Evolutionary conservation across 2,888 invertebrate genomes (phyloP), one percentile per base, ranked within the genome.

Genomic region (Phlogophora meticulosa): DNA sequence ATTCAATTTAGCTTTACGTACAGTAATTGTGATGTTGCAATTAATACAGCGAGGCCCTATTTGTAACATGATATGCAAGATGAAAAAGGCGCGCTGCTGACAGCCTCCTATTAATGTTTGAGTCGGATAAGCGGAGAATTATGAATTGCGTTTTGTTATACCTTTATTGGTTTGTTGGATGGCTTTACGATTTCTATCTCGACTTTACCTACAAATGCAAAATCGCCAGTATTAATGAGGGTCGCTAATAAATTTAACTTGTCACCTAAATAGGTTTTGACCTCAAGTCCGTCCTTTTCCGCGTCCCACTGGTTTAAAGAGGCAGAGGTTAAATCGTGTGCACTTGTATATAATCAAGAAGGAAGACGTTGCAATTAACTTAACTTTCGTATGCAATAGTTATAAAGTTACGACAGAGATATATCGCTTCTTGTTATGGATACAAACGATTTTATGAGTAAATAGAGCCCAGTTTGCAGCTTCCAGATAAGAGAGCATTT

Each of bases 321-420:
- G 72, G 64, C 70, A 56, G 49, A 81, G 79, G 80, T 80, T 75
- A 81, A 81, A 63, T 75, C 78, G 79, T 78, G 79, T 81, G 69
- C 63, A 72, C 79, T 68, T 70, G 72, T 60, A 58, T 69, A 58
- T 75, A 72, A 81, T 75, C 72, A 70, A 59, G 59, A 52, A 64
- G 67, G 56, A 69, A 72, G 66, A 75, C 60, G 67, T 40, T 61
- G 74, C 65, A 80, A 78, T 78, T 79, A 78, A 67, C 66, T 65
- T 69, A 38, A 67, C 57, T 67, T 60, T 60, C 48, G 59, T 69
- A 67, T 49, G 53, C 52, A 69, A 60, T 61, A 46, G 57, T 46
- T 59, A 55, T 69, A 78, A 78, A 79, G 42, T 62, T 59, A 59
- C 65, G 70, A 63, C 57, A 62, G n/a, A 55, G 56, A 72, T 76